phyloP scores from a whole-genome alignment of 2,113 vertebrate genomes.

The Neolamprologus sp. region DNA sequence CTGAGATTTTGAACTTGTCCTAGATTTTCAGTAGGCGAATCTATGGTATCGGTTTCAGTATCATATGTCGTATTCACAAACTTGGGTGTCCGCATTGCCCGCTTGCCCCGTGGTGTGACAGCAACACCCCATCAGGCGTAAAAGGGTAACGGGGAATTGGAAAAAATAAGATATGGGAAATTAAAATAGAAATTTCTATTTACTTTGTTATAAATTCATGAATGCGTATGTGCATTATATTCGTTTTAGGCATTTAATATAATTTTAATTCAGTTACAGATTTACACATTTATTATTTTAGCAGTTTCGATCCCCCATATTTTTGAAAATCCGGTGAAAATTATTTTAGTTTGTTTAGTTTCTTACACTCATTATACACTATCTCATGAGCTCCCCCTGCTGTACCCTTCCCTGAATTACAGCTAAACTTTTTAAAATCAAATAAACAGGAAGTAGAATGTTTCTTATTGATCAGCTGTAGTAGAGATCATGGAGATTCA shows the following conservation, averaged over 20 bases:
- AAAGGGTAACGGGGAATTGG: not conserved
- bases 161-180: not conserved
- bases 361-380: not conserved
- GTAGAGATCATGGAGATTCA: not conserved
- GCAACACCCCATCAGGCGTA: not conserved
- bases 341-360: not conserved
- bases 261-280: not conserved
- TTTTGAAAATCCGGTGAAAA: not conserved
- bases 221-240: not conserved
- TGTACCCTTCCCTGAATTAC: not conserved
- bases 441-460: not conserved
- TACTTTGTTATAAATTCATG: not conserved
- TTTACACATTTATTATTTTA: not conserved
- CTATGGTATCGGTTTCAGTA: not conserved
- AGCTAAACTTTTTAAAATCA: not conserved
- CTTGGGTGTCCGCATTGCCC: not conserved
- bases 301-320: rapidly evolving
- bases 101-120: not conserved
- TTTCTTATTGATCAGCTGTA: not conserved
- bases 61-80: not conserved
- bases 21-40: not conserved
- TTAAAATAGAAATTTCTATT: not conserved
- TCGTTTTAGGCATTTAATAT: not conserved
- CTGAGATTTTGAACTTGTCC: not conserved
- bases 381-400: not conserved